Evolutionary conservation across 2,797 vertebrate genomes (phyloP).

Genomic region (Pseudochromis fuscus): DNA sequence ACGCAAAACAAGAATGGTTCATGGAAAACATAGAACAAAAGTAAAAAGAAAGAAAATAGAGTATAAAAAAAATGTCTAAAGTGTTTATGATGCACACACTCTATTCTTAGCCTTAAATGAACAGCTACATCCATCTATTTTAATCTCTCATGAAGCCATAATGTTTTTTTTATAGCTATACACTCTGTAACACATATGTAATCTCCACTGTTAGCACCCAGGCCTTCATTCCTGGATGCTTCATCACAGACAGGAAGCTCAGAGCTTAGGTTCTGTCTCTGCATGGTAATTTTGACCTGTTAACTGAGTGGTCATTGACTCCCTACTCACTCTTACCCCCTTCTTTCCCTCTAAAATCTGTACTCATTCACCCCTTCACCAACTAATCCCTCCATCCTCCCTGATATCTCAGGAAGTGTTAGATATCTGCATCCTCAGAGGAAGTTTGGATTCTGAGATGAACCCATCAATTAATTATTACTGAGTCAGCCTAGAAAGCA

Average conservation of each 20-base stretch:
- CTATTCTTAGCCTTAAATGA: constrained; percentile 10
- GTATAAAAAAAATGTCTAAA: too few relatives aligned
- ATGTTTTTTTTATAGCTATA: not conserved
- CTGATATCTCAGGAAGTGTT: constrained; percentile 53
- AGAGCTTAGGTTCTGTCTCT: constrained; percentile 51
- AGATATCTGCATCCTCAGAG: constrained; percentile 55
- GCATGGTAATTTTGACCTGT: constrained; percentile 60
- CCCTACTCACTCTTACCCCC: constrained; percentile 58
- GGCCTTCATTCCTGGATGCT: constrained; percentile 40
- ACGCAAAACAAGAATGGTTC: constrained; percentile 40
- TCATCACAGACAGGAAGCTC: constrained; percentile 73
- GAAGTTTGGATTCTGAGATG: constrained; percentile 51
- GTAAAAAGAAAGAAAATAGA: constrained; percentile 5
- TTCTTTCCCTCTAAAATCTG: constrained; percentile 63
- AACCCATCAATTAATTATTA: constrained; percentile 52
- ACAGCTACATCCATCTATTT: not conserved
- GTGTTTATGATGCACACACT: not conserved
- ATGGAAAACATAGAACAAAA: constrained; percentile 30
- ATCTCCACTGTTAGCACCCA: constrained; percentile 13
- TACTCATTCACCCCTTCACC: constrained; percentile 71
- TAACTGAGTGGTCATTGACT: constrained; percentile 80
- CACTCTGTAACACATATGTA: constrained; percentile 8
- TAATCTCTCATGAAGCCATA: not conserved
- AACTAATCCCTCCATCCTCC: constrained; percentile 69
- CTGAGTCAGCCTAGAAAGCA: constrained; percentile 30